Evolutionary conservation across 2,888 invertebrate species (phyloP).

Genomic region (Unio pictorum): DNA sequence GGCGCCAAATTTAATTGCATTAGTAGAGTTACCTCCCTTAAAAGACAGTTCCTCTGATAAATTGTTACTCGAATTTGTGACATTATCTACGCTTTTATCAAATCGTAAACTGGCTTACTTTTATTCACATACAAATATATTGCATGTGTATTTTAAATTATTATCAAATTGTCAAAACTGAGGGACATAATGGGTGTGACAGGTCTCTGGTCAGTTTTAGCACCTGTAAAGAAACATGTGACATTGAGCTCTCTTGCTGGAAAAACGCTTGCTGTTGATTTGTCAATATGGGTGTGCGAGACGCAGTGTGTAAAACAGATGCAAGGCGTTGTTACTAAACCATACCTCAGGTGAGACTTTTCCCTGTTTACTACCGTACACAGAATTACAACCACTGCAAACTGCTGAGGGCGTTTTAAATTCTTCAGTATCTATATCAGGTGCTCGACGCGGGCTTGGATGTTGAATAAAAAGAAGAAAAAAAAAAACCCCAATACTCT

Average conservation of each 20-base stretch:
- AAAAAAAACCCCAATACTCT: too few species aligned
- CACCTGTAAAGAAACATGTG: slow-evolving; percentile 84
- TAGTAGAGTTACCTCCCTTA: slow-evolving; percentile 20
- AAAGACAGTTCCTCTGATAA: slow-evolving; percentile 23
- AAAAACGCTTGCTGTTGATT: slow-evolving; percentile 88
- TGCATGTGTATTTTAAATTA: neutral
- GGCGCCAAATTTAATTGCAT: slow-evolving; percentile 22
- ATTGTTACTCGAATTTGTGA: slow-evolving; percentile 33
- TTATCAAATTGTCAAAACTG: neutral
- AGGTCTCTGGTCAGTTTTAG: slow-evolving; percentile 86
- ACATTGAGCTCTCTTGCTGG: slow-evolving; percentile 85
- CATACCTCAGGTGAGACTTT: slow-evolving; percentile 83
- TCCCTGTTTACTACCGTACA: too few species aligned
- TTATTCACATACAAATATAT: neutral
- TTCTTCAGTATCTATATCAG: too few species aligned
- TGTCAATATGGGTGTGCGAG: slow-evolving; percentile 93
- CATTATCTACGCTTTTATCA: slow-evolving; percentile 3
- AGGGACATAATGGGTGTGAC: slow-evolving; percentile 89
- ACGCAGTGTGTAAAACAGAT: slow-evolving; percentile 76
- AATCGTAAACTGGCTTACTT: neutral
- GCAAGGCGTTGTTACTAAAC: slow-evolving; percentile 72
- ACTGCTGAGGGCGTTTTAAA: too few species aligned
- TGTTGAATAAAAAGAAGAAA: too few species aligned
- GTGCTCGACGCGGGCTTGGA: too few species aligned
- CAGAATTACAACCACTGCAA: too few species aligned